Conservation (phyloP, 2,797 vertebrate species). For the Platyrinchus mystaceus region DNA sequence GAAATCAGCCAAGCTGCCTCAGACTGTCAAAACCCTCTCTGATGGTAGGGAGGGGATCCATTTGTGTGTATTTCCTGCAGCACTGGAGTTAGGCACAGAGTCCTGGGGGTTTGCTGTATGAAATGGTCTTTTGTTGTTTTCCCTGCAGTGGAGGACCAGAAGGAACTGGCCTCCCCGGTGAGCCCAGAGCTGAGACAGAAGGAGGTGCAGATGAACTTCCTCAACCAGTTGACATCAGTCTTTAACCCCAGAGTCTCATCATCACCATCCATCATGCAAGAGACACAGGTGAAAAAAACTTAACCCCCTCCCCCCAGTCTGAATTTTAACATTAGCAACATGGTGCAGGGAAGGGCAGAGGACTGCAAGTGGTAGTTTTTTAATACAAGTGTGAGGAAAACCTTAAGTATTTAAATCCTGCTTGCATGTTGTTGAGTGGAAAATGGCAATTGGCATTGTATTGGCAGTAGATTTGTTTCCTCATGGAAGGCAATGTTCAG, state of each 20-base stretch:
- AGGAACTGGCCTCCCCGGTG: slow-evolving; percentile 89
- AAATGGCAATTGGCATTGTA: neutral
- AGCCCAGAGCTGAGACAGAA: slow-evolving; percentile 95
- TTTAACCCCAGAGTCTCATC: slow-evolving; percentile 91
- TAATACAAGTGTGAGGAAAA: neutral
- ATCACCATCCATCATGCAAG: slow-evolving; percentile 76
- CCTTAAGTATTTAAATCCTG: neutral
- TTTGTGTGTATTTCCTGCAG: neutral
- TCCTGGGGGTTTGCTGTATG: neutral
- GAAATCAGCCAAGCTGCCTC: slow-evolving; percentile 98
- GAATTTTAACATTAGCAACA: neutral
- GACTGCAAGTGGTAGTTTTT: neutral
- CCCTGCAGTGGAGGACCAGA: slow-evolving; percentile 93
- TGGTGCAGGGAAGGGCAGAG: neutral
- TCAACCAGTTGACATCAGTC: slow-evolving; percentile 95
- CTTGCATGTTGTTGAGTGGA: neutral
- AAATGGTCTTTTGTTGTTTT: neutral
- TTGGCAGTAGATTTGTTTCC: neutral
- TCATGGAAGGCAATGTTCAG: accelerated
- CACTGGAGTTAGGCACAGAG: neutral
- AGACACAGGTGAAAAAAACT: slow-evolving; percentile 78
- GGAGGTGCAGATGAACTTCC: slow-evolving; percentile 99
- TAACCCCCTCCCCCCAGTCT: neutral
- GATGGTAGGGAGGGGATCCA: slow-evolving; percentile 82
- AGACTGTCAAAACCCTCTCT: slow-evolving; percentile 97